Evolutionary conservation across 2,797 vertebrate species (phyloP).

Genomic region (Xiphorhynchus erythropygius): DNA sequence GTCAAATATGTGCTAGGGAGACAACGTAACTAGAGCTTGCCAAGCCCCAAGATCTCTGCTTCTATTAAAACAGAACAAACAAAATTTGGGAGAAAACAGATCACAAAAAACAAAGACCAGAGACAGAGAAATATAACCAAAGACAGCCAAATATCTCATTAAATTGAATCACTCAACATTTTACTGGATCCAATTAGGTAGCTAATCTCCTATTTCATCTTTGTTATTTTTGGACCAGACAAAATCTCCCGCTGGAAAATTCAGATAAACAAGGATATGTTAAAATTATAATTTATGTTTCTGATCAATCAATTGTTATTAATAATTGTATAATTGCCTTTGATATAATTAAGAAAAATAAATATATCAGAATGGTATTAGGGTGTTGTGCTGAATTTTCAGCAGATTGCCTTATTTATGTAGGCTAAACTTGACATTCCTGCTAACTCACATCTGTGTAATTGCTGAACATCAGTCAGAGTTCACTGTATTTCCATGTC

Average conservation of each 20-base stretch:
- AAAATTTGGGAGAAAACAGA: background rate
- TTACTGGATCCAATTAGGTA: background rate
- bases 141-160: background rate
- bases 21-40: background rate
- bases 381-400: background rate
- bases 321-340: background rate
- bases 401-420: background rate
- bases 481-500: background rate
- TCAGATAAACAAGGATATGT: background rate
- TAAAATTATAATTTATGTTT: background rate
- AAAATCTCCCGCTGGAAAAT: background rate
- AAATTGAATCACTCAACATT: background rate
- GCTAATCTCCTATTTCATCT: background rate
- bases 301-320: background rate
- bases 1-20: background rate
- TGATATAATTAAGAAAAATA: background rate
- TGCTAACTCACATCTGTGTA: background rate
- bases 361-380: slow-evolving; percentile 1
- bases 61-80: background rate
- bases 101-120: background rate
- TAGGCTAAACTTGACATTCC: background rate
- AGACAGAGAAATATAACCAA: background rate
- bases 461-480: background rate
- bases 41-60: background rate
- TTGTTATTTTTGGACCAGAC: background rate